Evolutionary conservation across 1,140 invertebrate species (phyloP).

Genomic region (Homalodisca vitripennis): DNA sequence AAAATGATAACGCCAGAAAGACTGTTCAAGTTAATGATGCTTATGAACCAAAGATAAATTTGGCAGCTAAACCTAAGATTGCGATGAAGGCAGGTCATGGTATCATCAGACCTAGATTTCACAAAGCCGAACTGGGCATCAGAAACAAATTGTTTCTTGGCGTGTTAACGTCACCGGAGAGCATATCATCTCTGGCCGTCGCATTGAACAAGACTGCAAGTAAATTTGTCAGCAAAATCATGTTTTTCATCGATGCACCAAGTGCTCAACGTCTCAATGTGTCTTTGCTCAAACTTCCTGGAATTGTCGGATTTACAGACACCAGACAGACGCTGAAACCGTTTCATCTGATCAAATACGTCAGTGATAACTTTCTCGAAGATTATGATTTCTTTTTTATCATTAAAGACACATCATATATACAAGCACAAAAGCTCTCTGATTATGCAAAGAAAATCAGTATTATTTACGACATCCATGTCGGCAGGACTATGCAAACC

Average conservation of each 20-base stretch:
- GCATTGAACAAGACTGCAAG: constrained; percentile 79
- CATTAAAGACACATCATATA: constrained; percentile 74
- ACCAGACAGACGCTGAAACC: constrained; percentile 69
- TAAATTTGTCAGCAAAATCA: constrained; percentile 74
- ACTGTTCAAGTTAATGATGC: constrained; percentile 45
- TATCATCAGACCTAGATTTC: constrained; percentile 80
- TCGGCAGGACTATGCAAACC: constrained; percentile 54
- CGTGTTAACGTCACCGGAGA: constrained; percentile 70
- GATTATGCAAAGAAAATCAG: constrained; percentile 73
- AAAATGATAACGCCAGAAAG: constrained; percentile 6
- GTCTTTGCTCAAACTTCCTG: constrained; percentile 56
- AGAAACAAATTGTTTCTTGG: constrained; percentile 85
- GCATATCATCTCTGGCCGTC: constrained; percentile 66
- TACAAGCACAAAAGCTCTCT: constrained; percentile 69
- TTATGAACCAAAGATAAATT: constrained; percentile 57
- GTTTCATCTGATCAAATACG: constrained; percentile 85
- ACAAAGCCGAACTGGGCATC: constrained; percentile 90
- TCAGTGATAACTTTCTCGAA: constrained; percentile 83
- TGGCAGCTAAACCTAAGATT: constrained; percentile 54
- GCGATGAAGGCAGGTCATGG: constrained; percentile 52
- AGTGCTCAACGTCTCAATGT: constrained; percentile 64
- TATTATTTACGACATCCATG: constrained; percentile 76
- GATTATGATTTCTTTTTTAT: constrained; percentile 91
- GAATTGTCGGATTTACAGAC: constrained; percentile 79
- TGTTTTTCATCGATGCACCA: constrained; percentile 71